Conservation (phyloP, 2,113 vertebrate genomes). For the Eolophus roseicapilla region DNA sequence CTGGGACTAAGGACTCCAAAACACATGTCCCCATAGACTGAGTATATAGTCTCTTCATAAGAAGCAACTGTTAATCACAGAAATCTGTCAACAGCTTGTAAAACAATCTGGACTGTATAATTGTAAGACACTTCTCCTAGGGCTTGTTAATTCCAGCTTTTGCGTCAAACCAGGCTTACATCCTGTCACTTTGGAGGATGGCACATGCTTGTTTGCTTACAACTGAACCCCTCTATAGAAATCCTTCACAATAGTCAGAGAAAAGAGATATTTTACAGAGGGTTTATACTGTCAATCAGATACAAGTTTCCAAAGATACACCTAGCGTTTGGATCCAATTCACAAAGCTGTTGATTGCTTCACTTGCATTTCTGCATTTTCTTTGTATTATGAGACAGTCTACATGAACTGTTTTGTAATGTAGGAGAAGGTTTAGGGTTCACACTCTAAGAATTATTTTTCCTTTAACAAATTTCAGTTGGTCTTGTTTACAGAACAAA, state of each 20-base stretch:
- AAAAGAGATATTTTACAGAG: background rate
- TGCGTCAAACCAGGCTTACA: background rate
- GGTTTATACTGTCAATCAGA: background rate
- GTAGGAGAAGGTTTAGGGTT: background rate
- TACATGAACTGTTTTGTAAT: background rate
- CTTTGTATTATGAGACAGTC: background rate
- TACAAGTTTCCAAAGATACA: background rate
- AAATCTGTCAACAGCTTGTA: background rate
- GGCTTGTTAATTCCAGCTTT: background rate
- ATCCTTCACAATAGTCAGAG: background rate
- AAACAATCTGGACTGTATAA: background rate
- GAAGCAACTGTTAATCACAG: background rate
- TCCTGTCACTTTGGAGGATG: background rate
- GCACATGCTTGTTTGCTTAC: background rate
- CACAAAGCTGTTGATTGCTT: background rate
- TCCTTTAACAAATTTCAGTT: background rate
- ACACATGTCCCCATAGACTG: fast-evolving
- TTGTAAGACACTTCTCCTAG: background rate
- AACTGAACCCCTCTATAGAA: background rate
- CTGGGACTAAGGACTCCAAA: background rate
- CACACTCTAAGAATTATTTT: background rate
- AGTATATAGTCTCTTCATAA: background rate
- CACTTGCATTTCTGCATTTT: background rate
- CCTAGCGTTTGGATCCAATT: background rate
- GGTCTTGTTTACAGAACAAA: background rate